phyloP scores from a whole-genome alignment of 1,140 invertebrate genomes.

The Fopius arisanus region DNA sequence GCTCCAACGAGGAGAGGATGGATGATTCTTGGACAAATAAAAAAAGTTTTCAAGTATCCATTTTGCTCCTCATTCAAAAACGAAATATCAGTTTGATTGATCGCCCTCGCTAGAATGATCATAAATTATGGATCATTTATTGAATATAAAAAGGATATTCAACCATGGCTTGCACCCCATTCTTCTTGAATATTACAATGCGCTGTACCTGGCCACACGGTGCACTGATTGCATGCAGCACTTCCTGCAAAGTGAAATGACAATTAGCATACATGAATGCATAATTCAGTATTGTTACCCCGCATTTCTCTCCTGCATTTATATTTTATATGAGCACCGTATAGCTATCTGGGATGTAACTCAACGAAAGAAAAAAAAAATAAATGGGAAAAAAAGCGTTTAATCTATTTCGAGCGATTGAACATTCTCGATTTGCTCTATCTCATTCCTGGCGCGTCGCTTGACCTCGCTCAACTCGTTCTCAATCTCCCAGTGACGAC shows the following conservation, averaged over 20 bases:
- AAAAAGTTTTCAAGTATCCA: too few species aligned
- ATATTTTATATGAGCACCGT: background rate
- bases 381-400: background rate
- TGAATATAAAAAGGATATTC: constrained; percentile 87
- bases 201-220: constrained; percentile 95
- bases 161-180: constrained; percentile 98
- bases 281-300: background rate
- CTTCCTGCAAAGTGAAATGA: constrained; percentile 79
- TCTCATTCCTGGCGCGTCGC: constrained; percentile 27
- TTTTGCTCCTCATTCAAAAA: background rate
- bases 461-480: constrained; percentile 33
- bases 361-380: background rate
- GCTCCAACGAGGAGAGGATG: too few species aligned
- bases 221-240: constrained; percentile 95
- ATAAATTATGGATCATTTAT: background rate
- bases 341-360: background rate
- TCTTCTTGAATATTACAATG: constrained; percentile 99
- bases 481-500: constrained; percentile 6
- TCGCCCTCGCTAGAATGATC: background rate
- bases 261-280: background rate
- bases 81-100: background rate
- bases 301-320: background rate
- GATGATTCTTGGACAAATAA: too few species aligned
- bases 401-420: constrained; percentile 22
- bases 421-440: constrained; percentile 22